Evolutionary conservation across 2,888 invertebrate species (phyloP).

Genomic region (Seladonia tumulorum): DNA sequence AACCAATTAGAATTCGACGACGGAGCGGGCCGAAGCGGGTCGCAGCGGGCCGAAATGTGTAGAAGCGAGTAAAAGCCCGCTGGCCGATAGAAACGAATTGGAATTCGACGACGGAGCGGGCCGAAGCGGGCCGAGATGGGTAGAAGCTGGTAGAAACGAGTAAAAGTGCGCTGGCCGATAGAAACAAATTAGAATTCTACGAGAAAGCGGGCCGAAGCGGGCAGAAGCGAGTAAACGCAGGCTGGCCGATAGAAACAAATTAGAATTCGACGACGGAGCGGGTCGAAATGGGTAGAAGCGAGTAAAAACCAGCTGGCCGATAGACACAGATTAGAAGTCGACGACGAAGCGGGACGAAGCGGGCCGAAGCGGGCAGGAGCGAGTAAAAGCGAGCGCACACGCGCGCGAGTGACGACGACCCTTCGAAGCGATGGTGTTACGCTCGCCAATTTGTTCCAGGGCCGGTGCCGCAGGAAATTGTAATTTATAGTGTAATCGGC

Average conservation of each 20-base stretch:
- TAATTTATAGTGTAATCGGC: constrained; percentile 55
- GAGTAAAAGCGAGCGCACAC: not conserved
- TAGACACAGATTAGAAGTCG: constrained; percentile 20
- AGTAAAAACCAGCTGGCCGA: constrained; percentile 10
- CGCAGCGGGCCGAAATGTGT: not conserved
- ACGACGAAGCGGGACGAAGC: not conserved
- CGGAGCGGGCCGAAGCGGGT: too few relatives aligned
- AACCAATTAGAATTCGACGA: too few relatives aligned
- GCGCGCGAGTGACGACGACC: constrained; percentile 48
- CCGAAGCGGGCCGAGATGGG: too few relatives aligned
- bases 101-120: not conserved
- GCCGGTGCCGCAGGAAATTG: constrained; percentile 58
- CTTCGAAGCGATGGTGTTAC: constrained; percentile 49
- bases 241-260: not conserved
- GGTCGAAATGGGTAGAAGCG: not conserved
- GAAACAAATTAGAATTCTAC: too few relatives aligned
- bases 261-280: not conserved
- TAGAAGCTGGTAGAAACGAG: too few relatives aligned
- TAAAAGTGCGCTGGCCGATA: too few relatives aligned
- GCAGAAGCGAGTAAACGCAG: not conserved
- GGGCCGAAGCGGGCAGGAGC: not conserved
- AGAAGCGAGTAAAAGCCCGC: not conserved
- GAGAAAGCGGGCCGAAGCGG: too few relatives aligned
- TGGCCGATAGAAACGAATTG: not conserved
- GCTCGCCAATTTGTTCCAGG: constrained; percentile 54